These are phyloP conservation scores for Cactoblastis cactorum DNA, from an alignment of 2,888 invertebrate genomes.

Conservation along the genomic window DNA sequence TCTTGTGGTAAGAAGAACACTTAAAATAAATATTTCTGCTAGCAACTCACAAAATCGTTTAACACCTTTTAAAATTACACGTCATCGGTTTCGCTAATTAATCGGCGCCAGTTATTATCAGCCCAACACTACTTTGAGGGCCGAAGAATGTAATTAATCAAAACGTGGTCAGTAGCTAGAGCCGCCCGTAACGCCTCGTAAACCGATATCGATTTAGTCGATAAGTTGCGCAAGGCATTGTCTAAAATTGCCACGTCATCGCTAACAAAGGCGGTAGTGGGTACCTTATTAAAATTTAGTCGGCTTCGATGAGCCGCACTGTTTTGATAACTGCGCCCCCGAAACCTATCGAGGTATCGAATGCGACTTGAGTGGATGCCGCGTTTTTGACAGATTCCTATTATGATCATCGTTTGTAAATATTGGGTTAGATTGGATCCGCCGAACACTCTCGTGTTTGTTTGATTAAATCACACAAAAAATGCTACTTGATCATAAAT, in stretches of 20 bases:
- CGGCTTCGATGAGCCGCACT: slow-evolving; percentile 68
- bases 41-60: slow-evolving; percentile 55
- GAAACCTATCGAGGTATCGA: slow-evolving; percentile 42
- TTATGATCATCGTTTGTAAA: slow-evolving; percentile 52
- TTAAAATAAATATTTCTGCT: neutral
- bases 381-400: slow-evolving; percentile 54
- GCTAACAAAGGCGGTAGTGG: slow-evolving; percentile 75
- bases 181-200: slow-evolving; percentile 75
- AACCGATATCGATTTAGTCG: slow-evolving; percentile 77
- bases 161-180: slow-evolving; percentile 76
- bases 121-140: slow-evolving; percentile 44
- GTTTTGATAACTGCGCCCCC: slow-evolving; percentile 72
- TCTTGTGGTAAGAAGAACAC: too few species aligned
- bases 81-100: slow-evolving; percentile 70
- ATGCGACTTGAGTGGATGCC: slow-evolving; percentile 48
- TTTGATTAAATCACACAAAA: slow-evolving; percentile 23
- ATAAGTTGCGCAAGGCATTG: slow-evolving; percentile 78
- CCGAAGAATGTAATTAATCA: slow-evolving; percentile 75
- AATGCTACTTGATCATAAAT: slow-evolving; percentile 19
- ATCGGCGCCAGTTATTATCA: slow-evolving; percentile 69
- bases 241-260: slow-evolving; percentile 67
- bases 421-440: slow-evolving; percentile 47
- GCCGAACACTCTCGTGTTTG: slow-evolving; percentile 22
- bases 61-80: slow-evolving; percentile 53
- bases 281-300: slow-evolving; percentile 78